Conservation (phyloP, 2,888 invertebrate genomes). For the Gastrophysa polygoni region DNA sequence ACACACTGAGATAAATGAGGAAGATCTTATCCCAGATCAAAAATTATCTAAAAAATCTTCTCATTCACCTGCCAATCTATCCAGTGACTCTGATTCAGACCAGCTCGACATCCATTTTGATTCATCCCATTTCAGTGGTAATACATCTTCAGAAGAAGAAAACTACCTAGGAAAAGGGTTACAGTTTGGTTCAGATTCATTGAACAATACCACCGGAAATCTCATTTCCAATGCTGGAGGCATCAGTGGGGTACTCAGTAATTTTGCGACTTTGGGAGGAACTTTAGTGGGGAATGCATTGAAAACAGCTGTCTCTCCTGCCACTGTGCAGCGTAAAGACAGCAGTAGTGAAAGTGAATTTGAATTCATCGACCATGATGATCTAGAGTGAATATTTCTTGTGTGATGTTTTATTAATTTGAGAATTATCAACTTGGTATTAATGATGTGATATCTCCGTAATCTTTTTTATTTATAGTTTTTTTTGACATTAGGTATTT, state of each 20-base stretch:
- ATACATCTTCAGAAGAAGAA: constrained; percentile 56
- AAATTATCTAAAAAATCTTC: background rate
- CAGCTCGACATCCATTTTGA: constrained; percentile 54
- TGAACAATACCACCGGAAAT: constrained; percentile 18
- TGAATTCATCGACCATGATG: constrained; percentile 53
- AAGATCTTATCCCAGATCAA: constrained; percentile 49
- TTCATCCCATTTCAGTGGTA: constrained; percentile 56
- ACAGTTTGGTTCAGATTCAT: constrained; percentile 43
- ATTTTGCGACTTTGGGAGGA: constrained; percentile 34
- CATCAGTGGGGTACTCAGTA: constrained; percentile 25
- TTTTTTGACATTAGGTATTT: background rate
- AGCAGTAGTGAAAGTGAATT: constrained; percentile 54
- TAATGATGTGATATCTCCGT: constrained; percentile 25
- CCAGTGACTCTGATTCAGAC: constrained; percentile 55
- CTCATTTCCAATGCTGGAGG: constrained; percentile 9
- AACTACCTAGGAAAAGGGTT: constrained; percentile 49
- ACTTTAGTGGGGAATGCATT: constrained; percentile 34
- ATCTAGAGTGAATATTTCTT: constrained; percentile 33
- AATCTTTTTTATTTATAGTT: too few species aligned
- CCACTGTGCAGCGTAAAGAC: constrained; percentile 27
- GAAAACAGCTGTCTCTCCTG: constrained; percentile 29
- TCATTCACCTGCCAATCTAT: constrained; percentile 44
- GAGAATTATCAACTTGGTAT: constrained; percentile 6
- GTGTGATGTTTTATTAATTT: background rate
- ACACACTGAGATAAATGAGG: constrained; percentile 53